A percentile compares a stretch with the other conserved stretches of the same genome.
Evolutionary conservation across 2,797 vertebrate species (phyloP).

Genomic region (Sorex maritimensis): DNA sequence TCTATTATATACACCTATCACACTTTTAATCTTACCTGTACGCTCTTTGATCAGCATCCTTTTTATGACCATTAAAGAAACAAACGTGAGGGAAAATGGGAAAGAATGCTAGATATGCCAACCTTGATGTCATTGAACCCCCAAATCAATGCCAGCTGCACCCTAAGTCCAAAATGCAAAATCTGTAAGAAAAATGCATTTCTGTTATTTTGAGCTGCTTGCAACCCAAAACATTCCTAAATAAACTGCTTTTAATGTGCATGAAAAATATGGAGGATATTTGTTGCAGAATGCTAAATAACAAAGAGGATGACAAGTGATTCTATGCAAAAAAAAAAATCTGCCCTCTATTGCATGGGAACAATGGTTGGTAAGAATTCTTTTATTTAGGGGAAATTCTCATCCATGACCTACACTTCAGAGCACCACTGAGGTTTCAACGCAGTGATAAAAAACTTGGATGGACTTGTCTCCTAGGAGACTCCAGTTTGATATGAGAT

Average conservation of each 20-base stretch:
- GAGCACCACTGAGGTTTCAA: not conserved
- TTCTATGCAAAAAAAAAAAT: not conserved
- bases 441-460: not conserved
- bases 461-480: not conserved
- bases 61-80: not conserved
- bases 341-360: not conserved
- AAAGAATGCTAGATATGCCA: conserved; percentile 3
- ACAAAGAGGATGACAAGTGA: not conserved
- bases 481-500: conserved; percentile 25
- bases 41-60: not conserved
- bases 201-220: conserved; percentile 4
- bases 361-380: not conserved
- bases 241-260: not conserved
- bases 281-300: not conserved
- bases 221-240: conserved; percentile 31
- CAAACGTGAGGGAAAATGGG: not conserved
- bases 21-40: no score
- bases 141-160: not conserved
- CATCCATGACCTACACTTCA: not conserved
- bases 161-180: not conserved
- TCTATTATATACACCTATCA: no score
- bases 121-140: not conserved
- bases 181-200: conserved; percentile 6
- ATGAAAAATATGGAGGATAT: not conserved
- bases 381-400: conserved; percentile 36